Base-by-base conservation (phyloP, 53 echinoderm and acorn worm genomes). In the Temnopleurus reevesii region DNA sequence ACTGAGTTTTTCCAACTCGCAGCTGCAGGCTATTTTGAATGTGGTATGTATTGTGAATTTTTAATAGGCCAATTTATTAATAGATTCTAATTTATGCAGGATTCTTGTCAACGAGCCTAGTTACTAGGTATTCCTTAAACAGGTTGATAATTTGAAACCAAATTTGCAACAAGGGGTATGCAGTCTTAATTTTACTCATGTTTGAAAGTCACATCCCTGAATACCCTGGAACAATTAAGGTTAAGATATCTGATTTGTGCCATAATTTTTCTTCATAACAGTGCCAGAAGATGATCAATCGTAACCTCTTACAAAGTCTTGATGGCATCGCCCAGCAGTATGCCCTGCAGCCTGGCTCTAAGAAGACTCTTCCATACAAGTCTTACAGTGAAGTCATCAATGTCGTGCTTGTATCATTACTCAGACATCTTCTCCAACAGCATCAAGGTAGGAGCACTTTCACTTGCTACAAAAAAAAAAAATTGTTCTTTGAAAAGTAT, bases 311-410 rank as follows among this genome's bases (percentile, higher is more conserved):
- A 49, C 53, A 81, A 12, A 83, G 77, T 33, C 86, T 97, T 18
- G 98, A 97, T 84, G 92, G 91, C 13, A 84, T 92, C 58, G 92
- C 93, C 47, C 36, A 55, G 33, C 91, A 92, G 90, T 93, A 91
- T 45, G 36, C 86, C n/a, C 57, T 64, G 51, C 93, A 91, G 61
- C 85, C 90, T 9, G 81, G 91, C 3, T 86, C 91, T 9, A 91
- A 89, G 87, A 92, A 93, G 60, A 49, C 30, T 26, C 94, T 94
- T 36, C 95, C 95, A 1, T 95, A 97, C 85, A 94, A 94, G 82
- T 93, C 95, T 2, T 97, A 92, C 84, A 94, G 94, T 56, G 95
- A 95, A 76, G 89, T 92, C 36, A 93, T 95, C 85, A 93, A 91
- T 23, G 89, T 94, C 30, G 89, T 90, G 12, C 84, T 97, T 9